Evolutionary conservation across 2,888 invertebrate species (phyloP).

Genomic region (Nymphalis urticae): DNA sequence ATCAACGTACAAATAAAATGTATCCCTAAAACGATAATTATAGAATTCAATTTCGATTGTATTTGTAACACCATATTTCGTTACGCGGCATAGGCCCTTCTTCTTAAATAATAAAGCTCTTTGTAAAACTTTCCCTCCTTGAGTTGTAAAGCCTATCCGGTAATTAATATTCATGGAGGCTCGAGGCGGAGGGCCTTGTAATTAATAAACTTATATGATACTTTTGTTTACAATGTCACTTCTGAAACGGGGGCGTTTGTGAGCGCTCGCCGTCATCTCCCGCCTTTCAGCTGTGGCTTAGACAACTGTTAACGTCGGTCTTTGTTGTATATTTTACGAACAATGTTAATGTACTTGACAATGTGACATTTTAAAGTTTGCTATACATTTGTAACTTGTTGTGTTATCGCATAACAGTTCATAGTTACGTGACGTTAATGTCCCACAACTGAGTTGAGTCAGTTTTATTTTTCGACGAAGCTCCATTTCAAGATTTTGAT

Average conservation of each 20-base stretch:
- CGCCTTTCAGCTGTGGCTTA: conserved; percentile 16
- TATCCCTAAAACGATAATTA: conserved; percentile 43
- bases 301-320: conserved; percentile 23
- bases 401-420: no score
- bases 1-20: conserved; percentile 50
- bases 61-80: conserved; percentile 62
- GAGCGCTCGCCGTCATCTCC: conserved; percentile 20
- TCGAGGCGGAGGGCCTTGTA: conserved; percentile 77
- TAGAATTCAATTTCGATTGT: conserved; percentile 48
- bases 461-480: no score
- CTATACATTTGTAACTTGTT: no score
- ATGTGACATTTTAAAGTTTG: not conserved
- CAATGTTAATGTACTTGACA: not conserved
- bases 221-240: conserved; percentile 80
- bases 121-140: conserved; percentile 82
- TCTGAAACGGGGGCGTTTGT: conserved; percentile 55
- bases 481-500: no score
- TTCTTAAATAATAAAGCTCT: conserved; percentile 82
- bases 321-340: conserved; percentile 22
- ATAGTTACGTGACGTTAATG: no score
- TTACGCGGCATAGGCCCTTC: conserved; percentile 72
- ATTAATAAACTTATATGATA: conserved; percentile 83
- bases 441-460: no score
- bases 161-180: conserved; percentile 82
- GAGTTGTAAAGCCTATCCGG: conserved; percentile 81